phyloP scores from a whole-genome alignment of 2,113 vertebrate species.

The Mola mola region DNA sequence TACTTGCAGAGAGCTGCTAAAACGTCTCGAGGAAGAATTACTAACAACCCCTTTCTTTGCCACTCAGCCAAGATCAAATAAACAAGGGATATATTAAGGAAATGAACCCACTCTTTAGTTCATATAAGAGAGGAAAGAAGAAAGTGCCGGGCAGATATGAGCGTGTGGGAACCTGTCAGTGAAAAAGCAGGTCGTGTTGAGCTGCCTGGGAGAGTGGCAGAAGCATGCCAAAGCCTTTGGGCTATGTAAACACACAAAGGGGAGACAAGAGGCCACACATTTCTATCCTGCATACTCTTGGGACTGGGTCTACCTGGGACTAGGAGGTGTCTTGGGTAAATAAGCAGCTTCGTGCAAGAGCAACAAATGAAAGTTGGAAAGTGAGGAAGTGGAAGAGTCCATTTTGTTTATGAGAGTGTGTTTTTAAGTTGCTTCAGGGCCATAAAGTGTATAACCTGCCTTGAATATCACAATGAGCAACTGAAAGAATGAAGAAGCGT shows the following conservation, averaged over 20 bases:
- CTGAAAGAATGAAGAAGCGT: slow-evolving; percentile 17
- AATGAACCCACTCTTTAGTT: not conserved
- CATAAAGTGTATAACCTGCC: slow-evolving; percentile 1
- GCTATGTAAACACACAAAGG: slow-evolving; percentile 68
- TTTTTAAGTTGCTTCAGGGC: slow-evolving; percentile 5
- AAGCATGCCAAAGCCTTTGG: slow-evolving; percentile 62
- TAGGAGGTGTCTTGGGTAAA: not conserved
- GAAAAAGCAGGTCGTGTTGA: slow-evolving; percentile 42
- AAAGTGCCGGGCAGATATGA: slow-evolving; percentile 41
- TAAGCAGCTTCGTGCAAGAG: not conserved
- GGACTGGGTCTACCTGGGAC: slow-evolving; percentile 5
- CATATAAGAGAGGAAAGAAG: slow-evolving; percentile 12
- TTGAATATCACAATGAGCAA: slow-evolving; percentile 25
- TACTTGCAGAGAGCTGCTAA: not conserved
- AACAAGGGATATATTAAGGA: not conserved
- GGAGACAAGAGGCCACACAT: slow-evolving; percentile 46
- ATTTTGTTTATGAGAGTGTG: too few species aligned
- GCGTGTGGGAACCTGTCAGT: slow-evolving; percentile 73
- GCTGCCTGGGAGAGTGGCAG: slow-evolving; percentile 59
- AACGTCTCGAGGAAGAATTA: not conserved
- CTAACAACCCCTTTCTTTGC: not conserved
- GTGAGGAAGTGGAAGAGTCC: slow-evolving; percentile 1
- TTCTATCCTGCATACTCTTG: slow-evolving; percentile 24
- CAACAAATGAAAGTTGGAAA: not conserved
- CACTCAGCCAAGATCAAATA: not conserved